Evolutionary conservation across 2,888 invertebrate genomes (phyloP).

Genomic region (Macropis europaea): DNA sequence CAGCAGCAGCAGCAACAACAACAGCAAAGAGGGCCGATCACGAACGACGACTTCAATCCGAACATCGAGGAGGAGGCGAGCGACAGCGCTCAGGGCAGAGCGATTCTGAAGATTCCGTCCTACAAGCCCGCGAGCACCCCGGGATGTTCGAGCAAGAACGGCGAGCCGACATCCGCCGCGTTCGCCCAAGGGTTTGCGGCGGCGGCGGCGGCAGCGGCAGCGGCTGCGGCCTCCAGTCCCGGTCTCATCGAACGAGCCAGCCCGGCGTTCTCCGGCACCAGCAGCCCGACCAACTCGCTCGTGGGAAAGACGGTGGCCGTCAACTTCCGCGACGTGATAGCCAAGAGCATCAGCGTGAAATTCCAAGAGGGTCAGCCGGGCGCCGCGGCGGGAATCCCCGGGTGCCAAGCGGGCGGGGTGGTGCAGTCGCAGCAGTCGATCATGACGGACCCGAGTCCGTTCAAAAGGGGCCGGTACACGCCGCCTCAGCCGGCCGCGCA

Average conservation of each 20-base stretch:
- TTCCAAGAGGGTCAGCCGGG: slow-evolving; percentile 83
- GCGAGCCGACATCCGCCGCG: slow-evolving; percentile 71
- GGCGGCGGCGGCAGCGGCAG: slow-evolving; percentile 64
- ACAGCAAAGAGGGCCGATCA: slow-evolving; percentile 76
- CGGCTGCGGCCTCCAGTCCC: slow-evolving; percentile 78
- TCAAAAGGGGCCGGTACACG: slow-evolving; percentile 80
- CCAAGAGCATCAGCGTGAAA: slow-evolving; percentile 94
- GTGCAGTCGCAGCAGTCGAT: slow-evolving; percentile 82
- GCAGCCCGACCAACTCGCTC: slow-evolving; percentile 79
- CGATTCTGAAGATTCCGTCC: slow-evolving; percentile 96
- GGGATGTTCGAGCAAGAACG: slow-evolving; percentile 76
- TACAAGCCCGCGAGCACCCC: slow-evolving; percentile 85
- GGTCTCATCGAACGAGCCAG: slow-evolving; percentile 79
- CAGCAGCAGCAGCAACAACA: slow-evolving; percentile 61
- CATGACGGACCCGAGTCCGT: slow-evolving; percentile 74
- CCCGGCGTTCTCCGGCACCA: slow-evolving; percentile 81
- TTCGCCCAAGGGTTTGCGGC: slow-evolving; percentile 72
- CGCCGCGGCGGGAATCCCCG: slow-evolving; percentile 77
- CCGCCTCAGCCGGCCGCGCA: slow-evolving; percentile 73
- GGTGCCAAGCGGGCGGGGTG: slow-evolving; percentile 77
- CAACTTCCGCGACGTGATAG: slow-evolving; percentile 92
- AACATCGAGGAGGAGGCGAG: slow-evolving; percentile 78
- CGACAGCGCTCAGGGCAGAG: slow-evolving; percentile 80
- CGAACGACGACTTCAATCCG: slow-evolving; percentile 80
- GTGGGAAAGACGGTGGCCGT: slow-evolving; percentile 83